Evolutionary conservation across 2,888 invertebrate species (phyloP).

Genomic region (Chymomyza procnemis): DNA sequence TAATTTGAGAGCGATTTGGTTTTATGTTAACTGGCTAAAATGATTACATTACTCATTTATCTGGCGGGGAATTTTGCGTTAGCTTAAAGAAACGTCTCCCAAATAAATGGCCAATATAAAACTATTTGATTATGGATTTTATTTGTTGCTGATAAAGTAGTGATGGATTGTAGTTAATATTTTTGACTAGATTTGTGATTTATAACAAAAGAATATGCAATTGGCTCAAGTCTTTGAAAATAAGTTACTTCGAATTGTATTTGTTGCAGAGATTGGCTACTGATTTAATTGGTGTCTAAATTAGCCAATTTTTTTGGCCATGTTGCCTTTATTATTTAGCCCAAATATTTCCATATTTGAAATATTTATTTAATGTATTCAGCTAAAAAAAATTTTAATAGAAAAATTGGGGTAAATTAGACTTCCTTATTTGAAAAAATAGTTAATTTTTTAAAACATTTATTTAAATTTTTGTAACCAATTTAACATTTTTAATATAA

Average conservation of each 20-base stretch:
- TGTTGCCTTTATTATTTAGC: no score
- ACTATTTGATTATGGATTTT: neutral
- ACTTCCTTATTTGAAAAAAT: no score
- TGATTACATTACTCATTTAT: neutral
- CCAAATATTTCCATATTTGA: no score
- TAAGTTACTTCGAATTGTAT: neutral
- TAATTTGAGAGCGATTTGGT: constrained; percentile 50
- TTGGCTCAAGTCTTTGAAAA: neutral
- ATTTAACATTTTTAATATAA: no score
- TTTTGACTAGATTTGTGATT: neutral
- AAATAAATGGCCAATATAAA: neutral
- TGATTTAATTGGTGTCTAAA: no score
- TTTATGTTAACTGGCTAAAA: neutral
- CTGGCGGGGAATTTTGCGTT: neutral
- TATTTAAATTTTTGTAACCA: no score
- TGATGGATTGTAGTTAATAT: neutral
- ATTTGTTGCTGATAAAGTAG: neutral
- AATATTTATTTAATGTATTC: no score
- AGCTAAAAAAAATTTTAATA: no score
- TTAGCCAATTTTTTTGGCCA: no score
- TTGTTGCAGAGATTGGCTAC: no score
- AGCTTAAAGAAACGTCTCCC: neutral
- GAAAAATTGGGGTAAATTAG: no score
- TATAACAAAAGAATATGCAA: neutral
- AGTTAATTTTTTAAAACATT: no score